Evolutionary conservation across 2,888 invertebrate species (phyloP), one percentile per base, ranked within the genome.

Genomic region (Mythimna pallens): DNA sequence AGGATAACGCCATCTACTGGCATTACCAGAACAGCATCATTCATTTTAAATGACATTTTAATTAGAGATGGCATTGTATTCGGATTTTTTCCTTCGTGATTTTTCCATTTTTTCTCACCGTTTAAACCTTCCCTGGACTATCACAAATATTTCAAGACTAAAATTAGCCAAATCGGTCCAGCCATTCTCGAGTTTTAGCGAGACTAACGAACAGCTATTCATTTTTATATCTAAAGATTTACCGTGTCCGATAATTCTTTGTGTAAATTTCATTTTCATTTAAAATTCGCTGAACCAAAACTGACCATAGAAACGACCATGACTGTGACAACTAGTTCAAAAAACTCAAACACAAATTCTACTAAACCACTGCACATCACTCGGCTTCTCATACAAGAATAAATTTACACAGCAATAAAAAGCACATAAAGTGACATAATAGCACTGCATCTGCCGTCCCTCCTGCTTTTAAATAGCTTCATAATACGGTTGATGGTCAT

Each of bases 381-480:
- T 77, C 68, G 52, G 63, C 70, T 55, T 65, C 36, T 59, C 47
- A 55, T 20, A 69, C 66, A 63, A 65, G 77, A 70, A 82, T 71
- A 76, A 59, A 81, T 73, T 82, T 81, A 84, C 83, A 75, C 75
- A 68, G 70, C 74, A 71, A 73, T 86, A 86, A 86, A 86, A 81
- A 74, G 52, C 74, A 58, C 74, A 85, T 86, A 85, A 86, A 85
- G 52, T 81, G 81, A 78, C 81, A 78, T 86, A 78, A 86, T 81
- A 81, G 70, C 68, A 71, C 80, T 70, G 77, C 81, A 83, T 85
- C 85, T 83, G 77, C 76, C 25, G 9, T 73, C 59, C 72, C 74
- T 83, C 80, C 73, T 83, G 83, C 77, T 80, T 86, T 70, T 79
- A 83, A 87, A 87, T 81, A 81, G 81, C 81, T 78, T 81, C 83